Percentiles rank a stretch among this genome's conserved stretches.
These are phyloP conservation scores for Malacosoma neustria DNA, from an alignment of 2,888 invertebrate species.

Conservation along the genomic window DNA sequence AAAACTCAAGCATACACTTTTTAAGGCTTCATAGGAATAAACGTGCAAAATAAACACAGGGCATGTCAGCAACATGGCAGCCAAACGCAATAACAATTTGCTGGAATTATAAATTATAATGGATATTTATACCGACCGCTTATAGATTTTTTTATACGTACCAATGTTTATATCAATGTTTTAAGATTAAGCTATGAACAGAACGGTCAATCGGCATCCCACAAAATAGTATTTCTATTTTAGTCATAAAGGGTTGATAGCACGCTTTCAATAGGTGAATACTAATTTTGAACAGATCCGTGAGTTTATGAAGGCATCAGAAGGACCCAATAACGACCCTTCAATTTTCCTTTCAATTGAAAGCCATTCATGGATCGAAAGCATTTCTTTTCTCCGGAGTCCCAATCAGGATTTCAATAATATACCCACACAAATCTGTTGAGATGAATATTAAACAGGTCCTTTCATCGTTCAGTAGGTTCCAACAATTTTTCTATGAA, in stretches of 20 bases:
- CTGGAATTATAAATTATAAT: no score
- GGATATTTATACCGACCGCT: no score
- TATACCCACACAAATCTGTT: slow-evolving; percentile 30
- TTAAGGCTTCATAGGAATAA: no score
- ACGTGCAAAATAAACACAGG: no score
- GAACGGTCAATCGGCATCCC: no score
- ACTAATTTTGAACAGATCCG: slow-evolving; percentile 25
- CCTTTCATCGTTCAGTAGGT: slow-evolving; percentile 17
- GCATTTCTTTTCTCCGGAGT: slow-evolving; percentile 50
- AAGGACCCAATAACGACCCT: slow-evolving; percentile 49
- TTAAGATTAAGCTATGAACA: no score
- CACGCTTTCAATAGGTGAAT: slow-evolving; percentile 1
- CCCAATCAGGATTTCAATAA: slow-evolving; percentile 49
- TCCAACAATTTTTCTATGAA: not conserved
- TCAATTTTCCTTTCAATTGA: slow-evolving; percentile 63
- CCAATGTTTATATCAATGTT: no score
- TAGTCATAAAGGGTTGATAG: not conserved
- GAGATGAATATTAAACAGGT: slow-evolving; percentile 51
- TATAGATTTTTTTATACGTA: no score
- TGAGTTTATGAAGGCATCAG: slow-evolving; percentile 53
- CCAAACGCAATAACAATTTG: no score
- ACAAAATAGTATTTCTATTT: not conserved
- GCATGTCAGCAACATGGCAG: no score
- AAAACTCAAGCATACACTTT: no score
- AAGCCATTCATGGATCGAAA: slow-evolving; percentile 56